Evolutionary conservation across 2,113 vertebrate genomes (phyloP).

Genomic region (Hydrochoerus hydrochaeris): DNA sequence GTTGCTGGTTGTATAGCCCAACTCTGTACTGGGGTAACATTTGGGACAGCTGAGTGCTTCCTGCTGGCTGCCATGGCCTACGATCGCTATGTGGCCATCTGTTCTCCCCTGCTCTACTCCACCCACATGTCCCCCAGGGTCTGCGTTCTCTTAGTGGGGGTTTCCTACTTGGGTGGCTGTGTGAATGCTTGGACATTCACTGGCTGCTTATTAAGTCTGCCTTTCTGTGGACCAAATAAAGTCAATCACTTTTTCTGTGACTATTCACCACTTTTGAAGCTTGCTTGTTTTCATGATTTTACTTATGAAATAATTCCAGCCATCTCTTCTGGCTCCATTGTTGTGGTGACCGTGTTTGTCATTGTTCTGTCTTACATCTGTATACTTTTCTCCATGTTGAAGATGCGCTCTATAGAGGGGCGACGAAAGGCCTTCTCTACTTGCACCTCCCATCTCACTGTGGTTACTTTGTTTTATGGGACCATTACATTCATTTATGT

Average conservation of each 20-base stretch:
- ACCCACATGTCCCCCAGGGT: slow-evolving; percentile 41
- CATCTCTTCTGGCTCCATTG: slow-evolving; percentile 49
- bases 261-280: slow-evolving; percentile 70
- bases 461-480: slow-evolving; percentile 62
- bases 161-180: slow-evolving; percentile 58
- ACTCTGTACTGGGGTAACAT: slow-evolving; percentile 57
- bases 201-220: slow-evolving; percentile 11
- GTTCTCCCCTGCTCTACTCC: slow-evolving; percentile 68
- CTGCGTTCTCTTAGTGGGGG: slow-evolving; percentile 54
- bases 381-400: slow-evolving; percentile 66
- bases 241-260: slow-evolving; percentile 81
- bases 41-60: slow-evolving; percentile 74
- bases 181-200: slow-evolving; percentile 67
- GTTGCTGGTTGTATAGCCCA: slow-evolving; percentile 46
- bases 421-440: slow-evolving; percentile 55
- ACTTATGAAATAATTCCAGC: slow-evolving; percentile 65
- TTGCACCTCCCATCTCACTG: slow-evolving; percentile 62
- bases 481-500: slow-evolving; percentile 67
- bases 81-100: slow-evolving; percentile 69
- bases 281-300: slow-evolving; percentile 70
- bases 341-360: slow-evolving; percentile 31
- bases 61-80: slow-evolving; percentile 75
- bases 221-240: slow-evolving; percentile 76
- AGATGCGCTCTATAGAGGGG: slow-evolving; percentile 14
- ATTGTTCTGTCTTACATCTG: slow-evolving; percentile 35